These are phyloP conservation scores for Pecten maximus DNA, from an alignment of 2,888 invertebrate genomes.

Conservation along the genomic window DNA sequence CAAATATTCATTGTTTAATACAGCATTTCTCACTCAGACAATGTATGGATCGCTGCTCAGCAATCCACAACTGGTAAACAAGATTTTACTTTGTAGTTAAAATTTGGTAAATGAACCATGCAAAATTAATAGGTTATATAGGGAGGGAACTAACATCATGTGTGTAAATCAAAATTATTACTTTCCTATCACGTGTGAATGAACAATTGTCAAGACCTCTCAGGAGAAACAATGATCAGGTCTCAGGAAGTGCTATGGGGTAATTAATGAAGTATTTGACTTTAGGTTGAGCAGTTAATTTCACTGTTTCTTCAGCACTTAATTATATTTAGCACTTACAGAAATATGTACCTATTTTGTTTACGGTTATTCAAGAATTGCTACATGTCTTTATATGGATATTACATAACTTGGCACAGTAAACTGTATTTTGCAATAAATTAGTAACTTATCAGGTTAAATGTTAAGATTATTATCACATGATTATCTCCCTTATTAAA, in stretches of 20 bases:
- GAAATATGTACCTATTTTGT: too few relatives aligned
- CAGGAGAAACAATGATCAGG: not conserved
- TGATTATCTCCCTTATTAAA: too few relatives aligned
- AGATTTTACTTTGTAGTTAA: not conserved
- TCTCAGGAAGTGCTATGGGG: not conserved
- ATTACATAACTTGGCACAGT: too few relatives aligned
- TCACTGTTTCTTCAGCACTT: too few relatives aligned
- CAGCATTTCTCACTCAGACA: not conserved
- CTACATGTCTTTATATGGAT: too few relatives aligned
- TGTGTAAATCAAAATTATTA: not conserved
- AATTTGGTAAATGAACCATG: not conserved
- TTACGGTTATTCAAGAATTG: too few relatives aligned
- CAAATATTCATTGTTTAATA: constrained; percentile 1
- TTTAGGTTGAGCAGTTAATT: too few relatives aligned
- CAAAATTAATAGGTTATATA: not conserved
- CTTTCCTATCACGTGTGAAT: not conserved
- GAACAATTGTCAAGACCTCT: not conserved
- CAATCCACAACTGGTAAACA: not conserved
- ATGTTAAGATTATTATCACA: too few relatives aligned
- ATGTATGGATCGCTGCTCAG: not conserved
- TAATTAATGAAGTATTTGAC: not conserved
- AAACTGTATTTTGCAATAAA: too few relatives aligned
- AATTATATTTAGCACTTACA: too few relatives aligned
- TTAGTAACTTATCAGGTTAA: too few relatives aligned
- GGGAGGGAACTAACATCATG: not conserved